A percentile compares a stretch with the other conserved stretches of the same genome.
Evolutionary conservation across 1,140 invertebrate genomes (phyloP).

Genomic region (Caerostris darwini): DNA sequence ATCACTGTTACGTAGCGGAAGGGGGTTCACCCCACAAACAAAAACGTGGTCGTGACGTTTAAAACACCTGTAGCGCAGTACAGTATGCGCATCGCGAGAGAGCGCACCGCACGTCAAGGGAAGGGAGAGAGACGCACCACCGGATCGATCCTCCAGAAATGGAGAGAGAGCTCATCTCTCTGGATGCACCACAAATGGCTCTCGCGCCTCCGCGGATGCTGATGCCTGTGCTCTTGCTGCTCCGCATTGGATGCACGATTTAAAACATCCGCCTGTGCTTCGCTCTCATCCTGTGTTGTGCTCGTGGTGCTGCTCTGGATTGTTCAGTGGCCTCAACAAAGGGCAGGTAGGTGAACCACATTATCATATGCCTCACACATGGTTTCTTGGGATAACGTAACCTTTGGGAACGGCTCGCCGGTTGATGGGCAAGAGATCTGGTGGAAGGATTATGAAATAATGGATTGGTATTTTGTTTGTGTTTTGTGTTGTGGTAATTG

Average conservation of each 20-base stretch:
- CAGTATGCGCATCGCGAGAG: slow-evolving; percentile 56
- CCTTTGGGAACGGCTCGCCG: not conserved
- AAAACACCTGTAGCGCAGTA: slow-evolving; percentile 75
- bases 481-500: not conserved
- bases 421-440: not conserved
- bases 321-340: not conserved
- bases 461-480: not conserved
- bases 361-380: slow-evolving; percentile 10
- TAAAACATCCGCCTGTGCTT: not conserved
- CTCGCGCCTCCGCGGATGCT: not conserved
- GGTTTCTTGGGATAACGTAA: not conserved
- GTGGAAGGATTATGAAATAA: not conserved
- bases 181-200: slow-evolving; percentile 42
- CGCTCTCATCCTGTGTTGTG: not conserved
- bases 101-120: slow-evolving; percentile 36
- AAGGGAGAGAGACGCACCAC: not conserved
- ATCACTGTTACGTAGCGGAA: not conserved
- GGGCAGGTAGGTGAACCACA: slow-evolving; percentile 12
- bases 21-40: not conserved
- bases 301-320: not conserved
- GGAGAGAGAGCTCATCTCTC: slow-evolving; percentile 12
- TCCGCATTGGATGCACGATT: not conserved
- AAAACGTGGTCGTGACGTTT: slow-evolving; percentile 40
- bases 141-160: slow-evolving; percentile 40
- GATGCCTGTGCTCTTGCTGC: not conserved